phyloP scores from a whole-genome alignment of 2,888 invertebrate genomes.

The Limenitis camilla region DNA sequence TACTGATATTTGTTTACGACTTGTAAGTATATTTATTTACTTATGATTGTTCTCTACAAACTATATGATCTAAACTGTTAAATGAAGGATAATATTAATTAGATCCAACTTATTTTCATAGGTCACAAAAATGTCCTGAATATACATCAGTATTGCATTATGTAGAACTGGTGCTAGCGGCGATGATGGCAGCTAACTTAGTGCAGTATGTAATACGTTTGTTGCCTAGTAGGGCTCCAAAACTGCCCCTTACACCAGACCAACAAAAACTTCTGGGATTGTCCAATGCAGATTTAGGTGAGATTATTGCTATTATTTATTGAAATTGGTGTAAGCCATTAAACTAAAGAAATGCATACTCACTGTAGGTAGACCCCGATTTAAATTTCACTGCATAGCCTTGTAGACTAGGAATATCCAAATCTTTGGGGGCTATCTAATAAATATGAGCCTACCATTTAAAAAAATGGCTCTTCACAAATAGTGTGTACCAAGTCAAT shows the following conservation, averaged over 20 bases:
- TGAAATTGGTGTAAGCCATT: neutral
- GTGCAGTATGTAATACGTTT: slow-evolving; percentile 31
- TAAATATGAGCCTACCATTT: too few relatives aligned
- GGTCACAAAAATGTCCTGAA: slow-evolving; percentile 57
- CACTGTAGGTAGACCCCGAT: neutral
- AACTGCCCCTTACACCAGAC: slow-evolving; percentile 25
- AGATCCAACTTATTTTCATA: slow-evolving; percentile 15
- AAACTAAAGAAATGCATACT: neutral
- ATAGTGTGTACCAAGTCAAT: too few relatives aligned
- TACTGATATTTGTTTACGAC: slow-evolving; percentile 74
- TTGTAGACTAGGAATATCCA: too few relatives aligned
- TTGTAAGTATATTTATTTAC: slow-evolving; percentile 63
- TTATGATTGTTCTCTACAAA: neutral
- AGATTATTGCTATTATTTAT: neutral
- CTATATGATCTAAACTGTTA: too few relatives aligned
- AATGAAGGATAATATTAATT: too few relatives aligned
- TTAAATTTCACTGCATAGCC: too few relatives aligned
- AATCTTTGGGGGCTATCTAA: too few relatives aligned
- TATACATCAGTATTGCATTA: slow-evolving; percentile 49
- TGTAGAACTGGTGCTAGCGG: slow-evolving; percentile 37
- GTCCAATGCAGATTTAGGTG: slow-evolving; percentile 29
- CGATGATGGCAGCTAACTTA: slow-evolving; percentile 32
- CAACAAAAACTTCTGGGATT: slow-evolving; percentile 35
- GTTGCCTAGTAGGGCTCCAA: slow-evolving; percentile 30
- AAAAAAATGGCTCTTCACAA: too few relatives aligned